These are phyloP conservation scores for Anthopleura xanthogrammica DNA, from an alignment of 92 coral and sea anemone species.

Conservation along the genomic window DNA sequence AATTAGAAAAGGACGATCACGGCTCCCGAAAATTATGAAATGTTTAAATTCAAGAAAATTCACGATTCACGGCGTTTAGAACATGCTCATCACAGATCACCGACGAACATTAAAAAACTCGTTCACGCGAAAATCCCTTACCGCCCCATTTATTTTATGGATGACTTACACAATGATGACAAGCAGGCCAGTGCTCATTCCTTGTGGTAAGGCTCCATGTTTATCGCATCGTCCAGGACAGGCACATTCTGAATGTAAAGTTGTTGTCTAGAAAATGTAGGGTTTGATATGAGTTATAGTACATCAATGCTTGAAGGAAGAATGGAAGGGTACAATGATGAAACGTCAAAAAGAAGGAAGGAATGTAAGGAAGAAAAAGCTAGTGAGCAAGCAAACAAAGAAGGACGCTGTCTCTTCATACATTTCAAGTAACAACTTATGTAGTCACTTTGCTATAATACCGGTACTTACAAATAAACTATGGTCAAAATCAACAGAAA, in stretches of 20 bases:
- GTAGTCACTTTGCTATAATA: no score
- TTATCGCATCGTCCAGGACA: conserved; percentile 46
- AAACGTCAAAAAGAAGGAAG: not conserved
- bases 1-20: no score
- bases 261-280: conserved; percentile 25
- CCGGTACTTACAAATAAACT: conserved; percentile 9
- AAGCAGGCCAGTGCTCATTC: conserved; percentile 31
- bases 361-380: not conserved
- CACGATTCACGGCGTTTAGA: no score
- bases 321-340: no score
- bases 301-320: no score
- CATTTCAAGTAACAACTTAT: no score
- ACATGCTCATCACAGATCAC: no score
- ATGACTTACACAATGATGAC: conserved; percentile 43
- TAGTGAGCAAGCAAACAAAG: not conserved
- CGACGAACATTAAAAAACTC: no score
- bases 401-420: no score
- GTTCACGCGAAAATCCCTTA: no score
- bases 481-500: conserved; percentile 12
- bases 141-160: not conserved
- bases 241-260: conserved; percentile 45
- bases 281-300: not conserved
- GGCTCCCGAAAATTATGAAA: no score
- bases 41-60: no score
- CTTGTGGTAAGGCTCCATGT: conserved; percentile 8